Evolutionary conservation across 2,797 vertebrate genomes (phyloP).

Genomic region (Rhinatrema bivittatum): DNA sequence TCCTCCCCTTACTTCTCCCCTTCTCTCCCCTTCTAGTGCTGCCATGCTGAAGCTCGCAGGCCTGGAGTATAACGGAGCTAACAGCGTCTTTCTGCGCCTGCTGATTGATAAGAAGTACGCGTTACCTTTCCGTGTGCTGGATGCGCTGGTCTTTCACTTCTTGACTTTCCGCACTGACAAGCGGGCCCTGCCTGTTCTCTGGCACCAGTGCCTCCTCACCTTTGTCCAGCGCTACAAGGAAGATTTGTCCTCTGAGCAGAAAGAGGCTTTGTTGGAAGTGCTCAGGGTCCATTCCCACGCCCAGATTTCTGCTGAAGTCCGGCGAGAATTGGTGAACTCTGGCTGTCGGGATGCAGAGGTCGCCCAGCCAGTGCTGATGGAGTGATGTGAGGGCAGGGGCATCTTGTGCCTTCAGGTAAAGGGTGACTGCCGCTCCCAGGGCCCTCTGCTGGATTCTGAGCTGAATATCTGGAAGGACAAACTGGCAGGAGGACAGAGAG

Average conservation of each 20-base stretch:
- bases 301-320: constrained; percentile 72
- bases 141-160: constrained; percentile 91
- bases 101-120: constrained; percentile 96
- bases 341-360: constrained; percentile 74
- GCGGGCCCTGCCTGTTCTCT: constrained; percentile 84
- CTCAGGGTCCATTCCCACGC: constrained; percentile 80
- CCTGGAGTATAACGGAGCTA: constrained; percentile 93
- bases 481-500: no score
- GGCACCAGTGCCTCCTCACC: constrained; percentile 92
- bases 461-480: no score
- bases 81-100: constrained; percentile 93
- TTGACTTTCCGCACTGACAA: constrained; percentile 80
- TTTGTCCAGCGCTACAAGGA: constrained; percentile 91
- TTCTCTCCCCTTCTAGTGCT: constrained; percentile 53
- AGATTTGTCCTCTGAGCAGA: constrained; percentile 87
- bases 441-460: no score
- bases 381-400: constrained; percentile 35
- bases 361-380: constrained; percentile 52
- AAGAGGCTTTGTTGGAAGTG: constrained; percentile 80
- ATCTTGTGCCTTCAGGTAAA: not conserved
- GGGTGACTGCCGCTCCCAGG: rapidly evolving
- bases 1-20: not conserved
- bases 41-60: constrained; percentile 94
- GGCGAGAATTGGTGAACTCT: constrained; percentile 81
- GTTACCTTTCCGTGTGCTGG: constrained; percentile 92